Evolutionary conservation across 2,113 vertebrate genomes (phyloP), one percentile per base, ranked within the genome.

Genomic region (Pachyramphus minor): DNA sequence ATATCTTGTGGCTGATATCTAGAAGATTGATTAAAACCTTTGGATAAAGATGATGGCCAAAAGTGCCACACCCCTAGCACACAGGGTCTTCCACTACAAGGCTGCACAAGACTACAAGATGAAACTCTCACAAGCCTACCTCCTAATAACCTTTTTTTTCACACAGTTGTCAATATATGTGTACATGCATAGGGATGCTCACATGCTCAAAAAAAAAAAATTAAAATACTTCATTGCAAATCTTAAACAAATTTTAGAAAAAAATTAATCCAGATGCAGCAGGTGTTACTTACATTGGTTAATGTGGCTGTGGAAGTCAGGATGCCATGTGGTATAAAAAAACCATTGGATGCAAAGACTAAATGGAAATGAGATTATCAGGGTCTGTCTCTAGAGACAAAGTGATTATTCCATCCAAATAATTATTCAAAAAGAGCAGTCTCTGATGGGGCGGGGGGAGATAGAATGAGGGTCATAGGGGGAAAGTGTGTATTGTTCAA

Each of bases 361-460:
- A 79, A 83, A 94, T 90, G 45, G 84, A 95, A 94, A 95, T 95
- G 20, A 89, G 69, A 95, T 95, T 89, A 91, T 60, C 56, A 53
- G 42, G 14, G 35, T 72, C 50, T 89, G 35, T 86, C 77, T 93
- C 91, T 66, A 58, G 84, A 87, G 53, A 72, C 18, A 73, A 89
- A 76, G 33, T 59, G 47, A 68, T 87, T 94, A 93, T 92, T 92
- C 81, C 59, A 9, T 75, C 58, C 91, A 90, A 87, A 93, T 49
- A 8, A 66, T 91, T 78, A 87, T 45, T 87, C 74, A 84, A 76
- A 89, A 89, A 68, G 39, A 75, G 53, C 8, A 60, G 58, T 31
- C n/a, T 87, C 60, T 89, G 53, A 68, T 11, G 63, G 67, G n/a
- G 37, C 19, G 49, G 13, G 4, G 30, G 8, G 53, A 77, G 45